Base-by-base conservation (phyloP, 1,140 invertebrate genomes). In the Anadara kagoshimensis region DNA sequence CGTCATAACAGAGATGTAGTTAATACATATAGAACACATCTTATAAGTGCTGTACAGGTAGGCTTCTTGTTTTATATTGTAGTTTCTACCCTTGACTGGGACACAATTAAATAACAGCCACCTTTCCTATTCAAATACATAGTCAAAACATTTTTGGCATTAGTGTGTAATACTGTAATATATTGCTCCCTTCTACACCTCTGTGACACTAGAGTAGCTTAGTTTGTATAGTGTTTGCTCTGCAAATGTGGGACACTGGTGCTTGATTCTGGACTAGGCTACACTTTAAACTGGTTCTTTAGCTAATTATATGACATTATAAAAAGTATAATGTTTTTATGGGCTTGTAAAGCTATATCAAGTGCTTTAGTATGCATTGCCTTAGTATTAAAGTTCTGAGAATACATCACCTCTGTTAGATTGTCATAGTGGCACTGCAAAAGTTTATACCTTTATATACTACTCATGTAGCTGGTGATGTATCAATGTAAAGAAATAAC, bases 41-140 rank as follows among this genome's bases (percentile, higher is more conserved):
- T 87, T 22, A 73, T 87, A 14, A 84, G 83, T 81, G 85, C 86
- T 53, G 84, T 87, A 64, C 86, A 87, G 84, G 86, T 87, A 78
- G 67, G 71, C 41, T 16, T 58, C 10, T 12, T 62, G 36, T 26
- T 49, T n/a, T 3, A n/a, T 10, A 47, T 68, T 24, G 8, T 57
- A 18, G 20, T 54, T 49, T 10, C 47, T 18, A 10, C 3, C 1
- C 14, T 4, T 49, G 14, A 20, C 2, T 18, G 47, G 14, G 8
- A 20, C 22, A 54, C n/a, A 12, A 54, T 54, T 54, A 54, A 16
- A 18, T 51, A 4, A 16, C 2, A 51, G 2, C 2, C n/a, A 20
- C 4, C 1, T 18, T 18, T 18, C 45, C 14, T 51, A 3, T 18
- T 51, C 14, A 20, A 10, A 47, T 11, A 18, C 45, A 47, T 47